Evolutionary conservation across 2,888 invertebrate species (phyloP).

Genomic region (Luffia ferchaultella): DNA sequence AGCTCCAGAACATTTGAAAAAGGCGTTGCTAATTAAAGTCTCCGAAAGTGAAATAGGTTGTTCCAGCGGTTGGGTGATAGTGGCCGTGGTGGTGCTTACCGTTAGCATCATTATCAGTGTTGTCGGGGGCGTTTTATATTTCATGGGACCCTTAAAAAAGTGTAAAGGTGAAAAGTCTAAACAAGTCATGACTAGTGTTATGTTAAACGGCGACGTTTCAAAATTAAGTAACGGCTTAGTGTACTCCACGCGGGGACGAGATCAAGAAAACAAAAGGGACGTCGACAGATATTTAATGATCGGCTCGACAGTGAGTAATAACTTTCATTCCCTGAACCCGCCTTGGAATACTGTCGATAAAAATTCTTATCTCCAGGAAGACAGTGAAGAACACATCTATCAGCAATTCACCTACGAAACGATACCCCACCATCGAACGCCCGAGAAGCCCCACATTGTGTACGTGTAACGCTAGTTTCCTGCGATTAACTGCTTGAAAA

Average conservation of each 20-base stretch:
- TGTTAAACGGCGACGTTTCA: conserved; percentile 58
- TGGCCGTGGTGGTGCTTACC: conserved; percentile 58
- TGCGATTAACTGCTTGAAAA: conserved; percentile 14
- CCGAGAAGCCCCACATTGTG: conserved; percentile 67
- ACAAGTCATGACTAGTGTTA: conserved; percentile 61
- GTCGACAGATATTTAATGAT: conserved; percentile 61
- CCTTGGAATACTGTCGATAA: conserved; percentile 62
- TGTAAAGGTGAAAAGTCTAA: conserved; percentile 62
- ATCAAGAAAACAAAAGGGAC: conserved; percentile 54
- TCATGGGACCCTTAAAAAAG: conserved; percentile 58
- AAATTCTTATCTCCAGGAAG: conserved; percentile 55
- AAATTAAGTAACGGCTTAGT: conserved; percentile 58
- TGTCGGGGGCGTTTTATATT: conserved; percentile 55
- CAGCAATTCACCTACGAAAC: conserved; percentile 63
- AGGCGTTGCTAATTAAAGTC: conserved; percentile 60
- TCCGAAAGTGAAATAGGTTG: conserved; percentile 71
- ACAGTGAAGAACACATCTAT: conserved; percentile 59
- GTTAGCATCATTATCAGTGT: conserved; percentile 62
- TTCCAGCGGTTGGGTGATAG: conserved; percentile 68
- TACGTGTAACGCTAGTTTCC: conserved; percentile 64
- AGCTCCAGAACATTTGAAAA: conserved; percentile 63
- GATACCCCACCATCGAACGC: conserved; percentile 58
- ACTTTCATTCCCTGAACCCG: conserved; percentile 58
- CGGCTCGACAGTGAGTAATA: conserved; percentile 57
- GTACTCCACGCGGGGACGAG: conserved; percentile 53